Evolutionary conservation across 2,797 vertebrate genomes (phyloP).

Genomic region (Cyprinella venusta): DNA sequence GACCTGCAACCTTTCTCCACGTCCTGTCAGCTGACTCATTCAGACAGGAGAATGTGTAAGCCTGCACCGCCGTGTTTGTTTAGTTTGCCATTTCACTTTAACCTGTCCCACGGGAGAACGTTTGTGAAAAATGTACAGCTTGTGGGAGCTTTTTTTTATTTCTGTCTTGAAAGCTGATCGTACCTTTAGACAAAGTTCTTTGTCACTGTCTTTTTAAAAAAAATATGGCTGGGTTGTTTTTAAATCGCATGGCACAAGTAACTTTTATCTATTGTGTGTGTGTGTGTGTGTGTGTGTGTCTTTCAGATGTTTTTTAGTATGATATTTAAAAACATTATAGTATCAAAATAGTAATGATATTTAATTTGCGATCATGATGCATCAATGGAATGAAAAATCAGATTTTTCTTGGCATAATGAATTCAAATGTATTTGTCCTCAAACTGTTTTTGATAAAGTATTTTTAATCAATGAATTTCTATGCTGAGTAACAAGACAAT

Average conservation of each 20-base stretch:
- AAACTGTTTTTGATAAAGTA: background rate
- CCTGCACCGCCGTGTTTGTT: constrained; percentile 54
- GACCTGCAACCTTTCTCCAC: constrained; percentile 34
- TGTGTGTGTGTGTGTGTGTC: background rate
- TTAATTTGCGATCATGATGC: background rate
- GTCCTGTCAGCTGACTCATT: constrained; percentile 47
- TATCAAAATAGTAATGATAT: background rate
- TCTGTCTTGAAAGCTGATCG: constrained; percentile 58
- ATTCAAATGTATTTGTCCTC: background rate
- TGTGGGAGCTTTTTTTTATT: constrained; percentile 47
- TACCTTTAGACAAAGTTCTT: constrained; percentile 45
- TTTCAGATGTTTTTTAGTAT: too few relatives aligned
- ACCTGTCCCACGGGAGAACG: constrained; percentile 48
- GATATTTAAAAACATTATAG: too few relatives aligned
- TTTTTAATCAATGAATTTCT: background rate
- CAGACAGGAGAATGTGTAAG: constrained; percentile 56
- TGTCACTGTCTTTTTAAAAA: constrained; percentile 40
- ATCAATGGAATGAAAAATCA: background rate
- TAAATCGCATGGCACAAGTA: constrained; percentile 50
- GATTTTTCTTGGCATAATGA: background rate
- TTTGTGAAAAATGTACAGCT: constrained; percentile 56
- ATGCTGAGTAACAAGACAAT: background rate
- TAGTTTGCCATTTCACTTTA: constrained; percentile 64
- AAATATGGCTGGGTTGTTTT: constrained; percentile 44
- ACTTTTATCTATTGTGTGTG: constrained; percentile 26